Percentiles rank a stretch among this genome's conserved stretches.
Conservation (phyloP, 2,797 vertebrate genomes). For the Falco peregrinus region DNA sequence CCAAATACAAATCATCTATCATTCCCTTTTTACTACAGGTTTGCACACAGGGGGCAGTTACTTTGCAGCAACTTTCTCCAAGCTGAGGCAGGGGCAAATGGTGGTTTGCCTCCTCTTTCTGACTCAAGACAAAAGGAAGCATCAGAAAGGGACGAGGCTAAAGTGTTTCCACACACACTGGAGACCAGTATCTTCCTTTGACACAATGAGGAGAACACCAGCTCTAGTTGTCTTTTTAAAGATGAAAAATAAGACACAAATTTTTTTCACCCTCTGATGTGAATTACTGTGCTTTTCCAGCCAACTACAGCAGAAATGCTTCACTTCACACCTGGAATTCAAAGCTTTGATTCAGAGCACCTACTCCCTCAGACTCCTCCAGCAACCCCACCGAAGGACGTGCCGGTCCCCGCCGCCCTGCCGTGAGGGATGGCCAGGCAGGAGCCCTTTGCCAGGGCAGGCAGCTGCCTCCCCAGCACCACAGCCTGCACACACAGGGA, state of each 20-base stretch:
- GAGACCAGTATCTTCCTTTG: background rate
- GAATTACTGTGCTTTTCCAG: background rate
- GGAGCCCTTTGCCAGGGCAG: background rate
- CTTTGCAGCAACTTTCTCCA: background rate
- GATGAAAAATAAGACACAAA: background rate
- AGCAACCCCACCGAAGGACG: background rate
- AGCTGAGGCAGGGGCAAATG: background rate
- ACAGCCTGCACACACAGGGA: accelerated
- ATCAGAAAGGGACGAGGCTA: background rate
- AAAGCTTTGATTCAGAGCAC: accelerated
- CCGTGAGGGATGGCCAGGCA: accelerated
- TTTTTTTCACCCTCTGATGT: background rate
- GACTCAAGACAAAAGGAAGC: background rate
- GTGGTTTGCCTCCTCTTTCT: background rate
- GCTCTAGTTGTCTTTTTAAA: background rate
- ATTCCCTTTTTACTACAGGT: background rate
- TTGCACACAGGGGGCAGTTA: background rate
- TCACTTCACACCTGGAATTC: background rate
- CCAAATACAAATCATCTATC: background rate
- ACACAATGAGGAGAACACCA: accelerated
- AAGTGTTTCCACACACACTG: background rate
- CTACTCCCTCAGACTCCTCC: background rate
- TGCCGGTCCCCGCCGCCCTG: background rate
- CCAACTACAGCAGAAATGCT: background rate
- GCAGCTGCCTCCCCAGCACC: background rate